Evolutionary conservation across 1,140 invertebrate genomes (phyloP), one percentile per base, ranked within the genome.

Genomic region (Thereuonema tuberculata): DNA sequence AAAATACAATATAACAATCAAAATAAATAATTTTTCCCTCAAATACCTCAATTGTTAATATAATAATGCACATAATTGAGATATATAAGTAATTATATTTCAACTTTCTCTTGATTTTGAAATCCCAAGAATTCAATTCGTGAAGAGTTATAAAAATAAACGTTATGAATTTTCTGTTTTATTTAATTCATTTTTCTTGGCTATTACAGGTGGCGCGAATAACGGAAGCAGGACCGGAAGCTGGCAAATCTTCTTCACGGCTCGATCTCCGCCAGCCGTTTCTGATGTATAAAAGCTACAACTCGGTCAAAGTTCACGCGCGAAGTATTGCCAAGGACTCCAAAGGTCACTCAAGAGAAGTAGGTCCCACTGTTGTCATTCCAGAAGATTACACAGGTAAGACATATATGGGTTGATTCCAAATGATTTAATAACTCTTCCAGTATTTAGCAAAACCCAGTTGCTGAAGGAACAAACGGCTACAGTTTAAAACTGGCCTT

Each of bases 321-420:
- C 67, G 66, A 48, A 71, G 69, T 56, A 50, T 73, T 23, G 61
- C 67, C 58, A 58, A 62, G 0, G 65, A 65, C 27, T 63, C 63
- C 37, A 61, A 61, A 58, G 67, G 69, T 27, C 67, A 64, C 47
- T 64, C 62, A 52, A 69, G 66, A 37, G 65, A 67, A 27, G 63
- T 67, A 23, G 71, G 70, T 29, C 65, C 69, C 2, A 65, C 66
- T 47, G 58, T 73, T 25, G 66, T 71, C 43, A 68, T 73, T 58
- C 71, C 71, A 15, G 71, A 73, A 48, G 69, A 67, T 28, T 73
- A 71, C 58, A 65, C 68, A 60, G 71, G 71, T 73, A 47, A 66
- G 65, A 26, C 2, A 25, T 12, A 12, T n/a, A 12, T 12, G n/a
- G n/a, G n/a, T 12, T 43, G n/a, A 43, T n/a, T 43, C 12, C 12